Percentiles rank a stretch among this genome's conserved stretches.
These are phyloP conservation scores for Eupithecia subfuscata DNA, from an alignment of 2,888 invertebrate genomes.

Conservation along the genomic window DNA sequence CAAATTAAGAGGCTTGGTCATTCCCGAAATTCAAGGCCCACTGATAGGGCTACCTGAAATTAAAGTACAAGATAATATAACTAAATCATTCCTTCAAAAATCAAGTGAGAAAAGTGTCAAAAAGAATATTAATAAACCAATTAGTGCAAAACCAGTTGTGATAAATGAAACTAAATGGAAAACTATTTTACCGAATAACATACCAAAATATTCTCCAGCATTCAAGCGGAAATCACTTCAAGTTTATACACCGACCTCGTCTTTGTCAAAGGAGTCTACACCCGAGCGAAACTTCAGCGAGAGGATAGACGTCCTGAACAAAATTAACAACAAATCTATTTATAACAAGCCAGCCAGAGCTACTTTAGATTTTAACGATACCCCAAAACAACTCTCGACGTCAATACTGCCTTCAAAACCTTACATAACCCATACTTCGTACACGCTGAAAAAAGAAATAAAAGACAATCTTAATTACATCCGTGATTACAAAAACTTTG, in stretches of 20 bases:
- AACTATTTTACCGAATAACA: conserved; percentile 76
- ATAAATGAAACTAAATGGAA: conserved; percentile 77
- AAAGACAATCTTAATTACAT: conserved; percentile 64
- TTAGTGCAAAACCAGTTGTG: conserved; percentile 60
- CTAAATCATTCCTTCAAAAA: conserved; percentile 76
- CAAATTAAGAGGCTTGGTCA: conserved; percentile 93
- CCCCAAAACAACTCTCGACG: conserved; percentile 52
- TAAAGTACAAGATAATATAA: conserved; percentile 87
- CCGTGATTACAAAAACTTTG: conserved; percentile 74
- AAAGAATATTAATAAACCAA: conserved; percentile 52
- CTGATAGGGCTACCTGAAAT: conserved; percentile 92
- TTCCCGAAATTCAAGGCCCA: conserved; percentile 89
- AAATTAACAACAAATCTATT: conserved; percentile 58
- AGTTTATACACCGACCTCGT: conserved; percentile 80
- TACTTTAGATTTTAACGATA: conserved; percentile 61
- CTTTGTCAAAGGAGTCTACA: conserved; percentile 78
- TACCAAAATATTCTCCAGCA: conserved; percentile 92
- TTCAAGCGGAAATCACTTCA: conserved; percentile 90
- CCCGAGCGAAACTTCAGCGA: conserved; percentile 73
- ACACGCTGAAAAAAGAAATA: conserved; percentile 60
- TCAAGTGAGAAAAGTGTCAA: conserved; percentile 61
- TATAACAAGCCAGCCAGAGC: conserved; percentile 58
- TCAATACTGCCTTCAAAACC: conserved; percentile 54
- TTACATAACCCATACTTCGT: conserved; percentile 49
- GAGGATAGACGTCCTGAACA: conserved; percentile 62